A percentile compares a stretch with the other conserved stretches of the same genome.
These are phyloP conservation scores for Ictalurus punctatus DNA, from an alignment of 2,113 vertebrate genomes.

Conservation along the genomic window DNA sequence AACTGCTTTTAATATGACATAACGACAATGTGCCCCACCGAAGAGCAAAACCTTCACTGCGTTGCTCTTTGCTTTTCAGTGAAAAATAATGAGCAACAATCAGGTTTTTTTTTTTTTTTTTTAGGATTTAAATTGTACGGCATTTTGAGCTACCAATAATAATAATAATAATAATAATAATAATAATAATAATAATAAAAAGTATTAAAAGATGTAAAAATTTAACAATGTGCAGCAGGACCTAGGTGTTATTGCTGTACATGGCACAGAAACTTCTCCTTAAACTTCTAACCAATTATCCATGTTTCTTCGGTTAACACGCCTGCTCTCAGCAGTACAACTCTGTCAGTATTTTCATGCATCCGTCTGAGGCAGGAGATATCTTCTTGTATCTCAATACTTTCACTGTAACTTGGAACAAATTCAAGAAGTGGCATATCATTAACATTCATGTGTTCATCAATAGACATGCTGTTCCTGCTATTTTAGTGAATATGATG, in stretches of 20 bases:
- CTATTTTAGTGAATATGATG: neutral
- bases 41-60: neutral
- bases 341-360: neutral
- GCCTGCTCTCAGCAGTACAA: neutral
- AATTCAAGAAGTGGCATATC: neutral
- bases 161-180: no score
- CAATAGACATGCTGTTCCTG: neutral
- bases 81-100: neutral
- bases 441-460: neutral
- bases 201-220: neutral
- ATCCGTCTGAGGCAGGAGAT: neutral
- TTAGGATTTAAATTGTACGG: no score
- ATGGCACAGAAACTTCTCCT: neutral
- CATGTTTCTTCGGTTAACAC: neutral
- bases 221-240: neutral
- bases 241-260: neutral
- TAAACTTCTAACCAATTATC: neutral
- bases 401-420: neutral
- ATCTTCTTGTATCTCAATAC: neutral
- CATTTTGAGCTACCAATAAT: no score
- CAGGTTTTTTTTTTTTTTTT: no score
- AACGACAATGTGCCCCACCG: neutral
- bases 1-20: neutral
- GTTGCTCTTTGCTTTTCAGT: neutral
- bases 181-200: no score